A percentile compares a stretch with the other conserved stretches of the same genome.
These are phyloP conservation scores for Leucopsar rothschildi DNA, from an alignment of 2,113 vertebrate genomes.

Conservation along the genomic window DNA sequence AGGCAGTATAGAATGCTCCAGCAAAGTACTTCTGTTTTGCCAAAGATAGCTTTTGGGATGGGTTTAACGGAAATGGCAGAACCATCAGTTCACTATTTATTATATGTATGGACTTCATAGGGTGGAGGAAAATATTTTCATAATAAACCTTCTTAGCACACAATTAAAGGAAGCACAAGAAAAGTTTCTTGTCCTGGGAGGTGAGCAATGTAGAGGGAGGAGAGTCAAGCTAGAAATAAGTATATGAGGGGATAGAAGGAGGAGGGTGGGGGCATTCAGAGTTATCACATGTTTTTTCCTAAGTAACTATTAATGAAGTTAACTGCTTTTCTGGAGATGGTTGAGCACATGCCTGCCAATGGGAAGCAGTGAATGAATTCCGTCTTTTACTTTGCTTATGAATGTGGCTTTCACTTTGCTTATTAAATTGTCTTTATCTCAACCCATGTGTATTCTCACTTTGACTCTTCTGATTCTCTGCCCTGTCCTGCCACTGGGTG, in stretches of 20 bases:
- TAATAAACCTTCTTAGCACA: background rate
- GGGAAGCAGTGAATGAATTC: background rate
- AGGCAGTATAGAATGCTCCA: background rate
- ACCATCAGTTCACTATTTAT: background rate
- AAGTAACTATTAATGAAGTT: background rate
- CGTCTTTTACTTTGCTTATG: background rate
- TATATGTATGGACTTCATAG: background rate
- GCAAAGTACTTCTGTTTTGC: background rate
- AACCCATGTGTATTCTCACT: background rate
- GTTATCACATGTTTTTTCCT: background rate
- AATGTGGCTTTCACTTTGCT: background rate
- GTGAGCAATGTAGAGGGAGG: rapidly evolving
- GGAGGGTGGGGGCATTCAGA: background rate
- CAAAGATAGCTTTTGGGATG: background rate
- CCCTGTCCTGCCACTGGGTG: background rate
- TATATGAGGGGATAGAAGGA: background rate
- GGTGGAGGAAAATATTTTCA: background rate
- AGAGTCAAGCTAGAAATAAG: background rate
- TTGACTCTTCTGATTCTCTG: background rate
- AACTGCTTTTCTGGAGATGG: background rate
- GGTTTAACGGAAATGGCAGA: background rate
- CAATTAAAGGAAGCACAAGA: background rate
- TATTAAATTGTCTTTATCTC: background rate
- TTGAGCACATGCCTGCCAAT: background rate
- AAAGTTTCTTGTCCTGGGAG: background rate